Evolutionary conservation across 2,797 vertebrate species (phyloP), one percentile per base, ranked within the genome.

Genomic region (Dromococcyx pavoninus): DNA sequence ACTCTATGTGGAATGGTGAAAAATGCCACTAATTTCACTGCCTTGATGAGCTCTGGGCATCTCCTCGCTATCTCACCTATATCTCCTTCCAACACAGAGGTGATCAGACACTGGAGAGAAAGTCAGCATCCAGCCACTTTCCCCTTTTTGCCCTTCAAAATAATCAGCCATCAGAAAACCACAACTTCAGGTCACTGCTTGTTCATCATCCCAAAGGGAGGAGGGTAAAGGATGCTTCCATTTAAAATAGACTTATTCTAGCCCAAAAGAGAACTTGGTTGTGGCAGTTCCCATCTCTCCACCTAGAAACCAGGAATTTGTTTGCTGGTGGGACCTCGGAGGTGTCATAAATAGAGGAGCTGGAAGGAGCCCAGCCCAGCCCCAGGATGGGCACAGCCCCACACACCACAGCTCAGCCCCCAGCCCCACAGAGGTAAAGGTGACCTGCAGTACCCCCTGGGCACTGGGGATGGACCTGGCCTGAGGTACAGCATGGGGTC

Each of bases 61-160:
- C 30, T 90, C 46, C 56, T 62, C 8, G 0, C 33, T 46, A 15
- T 21, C 48, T 60, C 70, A 41, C 24, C 32, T 7, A 0, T 15
- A 33, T 19, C 35, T 0, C 0, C 25, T 48, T 69, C 57, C 2
- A 4, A 0, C 1, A 4, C 0, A 1, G 53, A 41, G 28, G 35
- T 1, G 1, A 61, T 15, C 30, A 62, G 72, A 32, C 2, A 3
- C 32, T 3, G 1, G 41, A 41, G 18, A 50, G 3, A 11, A 39
- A 30, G 2, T 6, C n/a, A 85, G 30, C 51, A 62, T 15, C 43
- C 39, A 70, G 23, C 5, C 58, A 44, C 37, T 17, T 28, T 57
- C 32, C 11, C 69, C 17, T 27, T 37, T 73, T 21, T 67, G 37
- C 24, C 79, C 53, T 69, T 77, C 82, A 75, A 67, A 92, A 48